phyloP scores from a whole-genome alignment of 2,797 vertebrate genomes.

The Acridotheres tristis region DNA sequence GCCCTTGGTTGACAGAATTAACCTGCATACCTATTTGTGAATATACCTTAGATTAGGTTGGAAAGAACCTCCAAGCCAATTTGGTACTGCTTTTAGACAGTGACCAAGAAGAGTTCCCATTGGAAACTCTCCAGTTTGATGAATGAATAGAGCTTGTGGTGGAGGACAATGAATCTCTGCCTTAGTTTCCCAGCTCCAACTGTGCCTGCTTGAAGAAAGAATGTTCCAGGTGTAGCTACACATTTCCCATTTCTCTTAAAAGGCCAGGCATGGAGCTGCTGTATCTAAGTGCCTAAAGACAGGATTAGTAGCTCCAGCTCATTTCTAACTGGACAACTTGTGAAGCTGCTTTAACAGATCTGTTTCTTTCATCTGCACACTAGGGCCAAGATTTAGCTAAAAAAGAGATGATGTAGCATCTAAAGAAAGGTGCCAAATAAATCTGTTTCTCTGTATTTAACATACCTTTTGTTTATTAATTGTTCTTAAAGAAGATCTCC shows the following conservation, averaged over 20 bases:
- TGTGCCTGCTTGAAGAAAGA: background rate
- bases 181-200: background rate
- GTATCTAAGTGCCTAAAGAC: background rate
- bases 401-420: background rate
- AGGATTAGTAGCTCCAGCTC: background rate
- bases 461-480: background rate
- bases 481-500: background rate
- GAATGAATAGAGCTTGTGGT: background rate
- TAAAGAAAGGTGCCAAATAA: background rate
- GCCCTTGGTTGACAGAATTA: background rate
- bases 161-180: background rate
- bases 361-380: background rate
- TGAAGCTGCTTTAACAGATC: background rate
- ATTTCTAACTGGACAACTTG: background rate
- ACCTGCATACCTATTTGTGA: background rate
- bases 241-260: background rate
- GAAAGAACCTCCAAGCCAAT: background rate
- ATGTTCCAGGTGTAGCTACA: fast-evolving
- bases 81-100: background rate
- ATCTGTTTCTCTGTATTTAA: background rate
- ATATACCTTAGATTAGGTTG: background rate
- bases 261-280: background rate
- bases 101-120: background rate
- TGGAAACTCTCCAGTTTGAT: background rate
- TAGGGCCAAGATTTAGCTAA: background rate